phyloP scores from a whole-genome alignment of 2,797 vertebrate species.

The Heteromormyrus szaboi region DNA sequence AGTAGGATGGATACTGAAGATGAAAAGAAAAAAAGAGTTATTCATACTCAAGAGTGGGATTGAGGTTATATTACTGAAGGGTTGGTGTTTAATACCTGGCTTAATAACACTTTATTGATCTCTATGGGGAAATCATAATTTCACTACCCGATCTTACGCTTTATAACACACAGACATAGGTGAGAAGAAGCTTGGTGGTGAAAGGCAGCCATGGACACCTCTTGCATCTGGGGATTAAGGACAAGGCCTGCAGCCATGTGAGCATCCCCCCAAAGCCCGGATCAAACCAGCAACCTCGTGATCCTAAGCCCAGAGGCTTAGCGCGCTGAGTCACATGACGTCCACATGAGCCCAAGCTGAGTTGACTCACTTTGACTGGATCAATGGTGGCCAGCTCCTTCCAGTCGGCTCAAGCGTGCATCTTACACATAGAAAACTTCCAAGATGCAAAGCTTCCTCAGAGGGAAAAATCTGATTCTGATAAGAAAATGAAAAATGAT shows the following conservation, averaged over 20 bases:
- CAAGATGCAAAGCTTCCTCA: neutral
- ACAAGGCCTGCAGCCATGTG: neutral
- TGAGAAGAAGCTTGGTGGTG: neutral
- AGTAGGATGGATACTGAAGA: neutral
- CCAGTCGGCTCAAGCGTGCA: neutral
- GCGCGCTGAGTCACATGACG: neutral
- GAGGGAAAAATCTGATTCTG: neutral
- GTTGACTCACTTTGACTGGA: neutral
- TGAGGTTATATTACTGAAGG: neutral
- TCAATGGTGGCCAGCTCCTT: neutral
- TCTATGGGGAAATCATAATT: neutral
- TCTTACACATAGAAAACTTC: neutral
- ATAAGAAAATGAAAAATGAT: neutral
- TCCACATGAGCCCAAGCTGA: neutral
- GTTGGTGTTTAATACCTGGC: neutral
- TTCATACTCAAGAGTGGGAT: neutral
- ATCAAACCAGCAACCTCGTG: neutral
- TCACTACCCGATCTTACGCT: neutral
- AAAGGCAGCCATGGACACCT: neutral
- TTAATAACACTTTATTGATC: neutral
- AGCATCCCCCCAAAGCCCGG: neutral
- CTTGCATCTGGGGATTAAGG: neutral
- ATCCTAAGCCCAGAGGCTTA: neutral
- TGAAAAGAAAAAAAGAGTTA: neutral
- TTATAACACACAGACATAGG: neutral